phyloP scores from a whole-genome alignment of 2,888 invertebrate genomes.

The Idaea dimidiata region DNA sequence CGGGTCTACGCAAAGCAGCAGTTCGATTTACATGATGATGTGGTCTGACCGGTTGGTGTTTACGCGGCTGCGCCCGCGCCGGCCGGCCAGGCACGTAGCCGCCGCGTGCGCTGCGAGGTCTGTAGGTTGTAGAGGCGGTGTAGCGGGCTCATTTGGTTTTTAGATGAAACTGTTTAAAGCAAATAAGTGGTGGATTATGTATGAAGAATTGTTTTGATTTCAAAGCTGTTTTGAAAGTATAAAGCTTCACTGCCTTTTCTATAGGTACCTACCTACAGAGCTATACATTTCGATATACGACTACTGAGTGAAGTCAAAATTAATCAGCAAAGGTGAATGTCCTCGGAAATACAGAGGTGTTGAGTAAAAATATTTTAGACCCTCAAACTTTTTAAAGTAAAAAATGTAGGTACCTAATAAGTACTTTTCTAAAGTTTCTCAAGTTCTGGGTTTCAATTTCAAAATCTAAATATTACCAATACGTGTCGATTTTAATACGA shows the following conservation, averaged over 20 bases:
- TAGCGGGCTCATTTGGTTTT: neutral
- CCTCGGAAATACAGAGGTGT: neutral
- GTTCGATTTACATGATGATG: slow-evolving; percentile 2
- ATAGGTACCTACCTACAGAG: neutral
- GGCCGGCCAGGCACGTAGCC: slow-evolving; percentile 10
- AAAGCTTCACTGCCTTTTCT: neutral
- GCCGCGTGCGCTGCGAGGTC: neutral
- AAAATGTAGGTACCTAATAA: too few relatives aligned
- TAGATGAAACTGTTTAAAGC: neutral
- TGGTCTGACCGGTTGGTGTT: slow-evolving; percentile 14
- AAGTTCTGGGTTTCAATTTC: too few relatives aligned
- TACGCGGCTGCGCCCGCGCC: slow-evolving; percentile 8
- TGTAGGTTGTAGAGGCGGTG: neutral
- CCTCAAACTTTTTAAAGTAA: too few relatives aligned
- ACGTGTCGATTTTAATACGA: too few relatives aligned
- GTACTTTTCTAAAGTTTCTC: too few relatives aligned
- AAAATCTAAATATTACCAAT: too few relatives aligned
- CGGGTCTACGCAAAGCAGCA: neutral
- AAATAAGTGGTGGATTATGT: neutral
- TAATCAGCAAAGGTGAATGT: neutral
- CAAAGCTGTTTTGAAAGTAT: neutral
- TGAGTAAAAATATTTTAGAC: neutral
- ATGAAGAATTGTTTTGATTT: neutral
- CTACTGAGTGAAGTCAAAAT: neutral
- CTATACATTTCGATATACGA: neutral